Base-by-base conservation (phyloP, 1,140 invertebrate species). In the Calephelis nemesis region DNA sequence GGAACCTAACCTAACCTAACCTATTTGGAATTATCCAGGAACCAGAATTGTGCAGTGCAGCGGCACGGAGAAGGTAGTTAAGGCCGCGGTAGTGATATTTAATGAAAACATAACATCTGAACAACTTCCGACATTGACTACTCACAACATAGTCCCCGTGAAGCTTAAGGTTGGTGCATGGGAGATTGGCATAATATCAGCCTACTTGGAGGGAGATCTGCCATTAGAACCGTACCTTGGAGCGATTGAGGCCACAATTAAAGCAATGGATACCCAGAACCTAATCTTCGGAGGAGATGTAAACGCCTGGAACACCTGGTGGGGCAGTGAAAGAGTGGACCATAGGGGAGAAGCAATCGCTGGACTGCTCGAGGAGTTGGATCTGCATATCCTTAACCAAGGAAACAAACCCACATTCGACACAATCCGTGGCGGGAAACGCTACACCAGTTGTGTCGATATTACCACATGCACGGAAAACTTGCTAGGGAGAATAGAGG, bases 291-390 rank as follows among this genome's bases (percentile, higher is more conserved):
- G 62, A 12, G 62, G 62, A 7, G 62, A 63, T 47, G 62, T 39
- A 7, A 63, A 47, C 12, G 62, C 62, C n/a, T 63, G 62, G 12
- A 63, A 63, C 39, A 42, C 42, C 6, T 63, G 40, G 62, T 63
- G 62, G 12, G 40, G 62, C 4, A 63, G 62, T 45, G 42, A 39
- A 1, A 45, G n/a, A 10, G 39, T 40, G n/a, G 62, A 63, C n/a
- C 30, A 47, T 10, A 63, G 62, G 39, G 62, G 12, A 8, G 62
- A 42, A 12, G 40, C 30, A n/a, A 4, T 63, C n/a, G 19, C 39
- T 11, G 42, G 42, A n/a, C 9, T 45, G n/a, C 39, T 63, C 11
- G 11, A n/a, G 42, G 62, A 63, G 13, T 13, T 39, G n/a, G 40
- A 63, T 10, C 15, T 63, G 40, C 62, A 63, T 10, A 45, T 63